A percentile compares a stretch with the other conserved stretches of the same genome.
Conservation (phyloP, 30 jellyfish, hydroid and myxozoan species). For the Aurelia aurita region DNA sequence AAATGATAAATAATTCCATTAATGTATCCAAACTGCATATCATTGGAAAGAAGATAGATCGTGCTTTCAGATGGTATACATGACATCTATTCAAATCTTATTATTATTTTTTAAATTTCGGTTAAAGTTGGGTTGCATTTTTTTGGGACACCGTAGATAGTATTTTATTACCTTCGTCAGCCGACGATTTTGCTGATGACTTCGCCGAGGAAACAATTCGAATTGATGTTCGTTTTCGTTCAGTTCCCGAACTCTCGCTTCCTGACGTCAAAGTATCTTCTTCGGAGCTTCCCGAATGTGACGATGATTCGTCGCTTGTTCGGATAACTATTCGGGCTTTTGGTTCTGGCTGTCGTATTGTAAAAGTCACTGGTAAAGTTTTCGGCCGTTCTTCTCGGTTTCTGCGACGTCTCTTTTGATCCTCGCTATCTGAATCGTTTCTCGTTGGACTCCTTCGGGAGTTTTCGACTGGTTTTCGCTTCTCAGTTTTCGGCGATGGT, state of each 20-base stretch:
- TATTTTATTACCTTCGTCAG: slow-evolving; percentile 2
- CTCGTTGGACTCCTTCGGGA: too few relatives aligned
- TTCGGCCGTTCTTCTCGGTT: slow-evolving; percentile 53
- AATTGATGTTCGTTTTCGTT: slow-evolving; percentile 48
- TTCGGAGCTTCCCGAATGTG: slow-evolving; percentile 14
- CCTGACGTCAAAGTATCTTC: slow-evolving; percentile 51
- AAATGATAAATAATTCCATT: too few relatives aligned
- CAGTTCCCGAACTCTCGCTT: slow-evolving; percentile 22
- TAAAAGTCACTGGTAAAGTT: slow-evolving; percentile 52
- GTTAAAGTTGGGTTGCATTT: too few relatives aligned
- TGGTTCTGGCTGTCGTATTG: slow-evolving; percentile 16
- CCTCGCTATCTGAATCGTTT: slow-evolving; percentile 7
- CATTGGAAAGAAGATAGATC: too few relatives aligned
- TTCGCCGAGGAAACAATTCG: slow-evolving; percentile 45
- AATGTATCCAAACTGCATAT: too few relatives aligned
- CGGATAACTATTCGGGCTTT: neutral
- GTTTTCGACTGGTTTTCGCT: neutral
- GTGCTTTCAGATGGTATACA: too few relatives aligned
- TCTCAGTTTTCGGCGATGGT: neutral
- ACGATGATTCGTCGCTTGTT: neutral
- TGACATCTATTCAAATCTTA: too few relatives aligned
- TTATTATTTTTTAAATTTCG: too few relatives aligned
- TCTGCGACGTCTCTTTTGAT: slow-evolving; percentile 22
- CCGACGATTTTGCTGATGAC: slow-evolving; percentile 37
- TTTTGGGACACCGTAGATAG: too few relatives aligned